Percentiles rank a stretch among this genome's conserved stretches.
phyloP scores from a whole-genome alignment of 2,797 vertebrate genomes.

The Pogonophryne albipinna region DNA sequence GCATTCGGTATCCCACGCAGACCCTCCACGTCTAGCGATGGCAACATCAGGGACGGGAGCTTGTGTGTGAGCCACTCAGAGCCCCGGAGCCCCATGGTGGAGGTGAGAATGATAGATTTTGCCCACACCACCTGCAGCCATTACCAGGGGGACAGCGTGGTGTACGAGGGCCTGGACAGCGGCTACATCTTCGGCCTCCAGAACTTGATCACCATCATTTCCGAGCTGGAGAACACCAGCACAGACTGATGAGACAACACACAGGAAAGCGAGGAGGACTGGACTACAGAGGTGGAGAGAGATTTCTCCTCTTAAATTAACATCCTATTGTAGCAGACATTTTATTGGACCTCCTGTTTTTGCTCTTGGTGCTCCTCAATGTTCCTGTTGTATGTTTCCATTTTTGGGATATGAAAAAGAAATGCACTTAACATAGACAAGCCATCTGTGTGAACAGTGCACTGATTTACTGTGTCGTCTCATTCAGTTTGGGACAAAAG shows the following conservation, averaged over 20 bases:
- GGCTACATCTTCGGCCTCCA: slow-evolving; percentile 98
- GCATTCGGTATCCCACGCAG: slow-evolving; percentile 76
- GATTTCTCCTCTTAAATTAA: slow-evolving; percentile 25
- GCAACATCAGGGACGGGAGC: slow-evolving; percentile 62
- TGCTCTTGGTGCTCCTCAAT: slow-evolving; percentile 63
- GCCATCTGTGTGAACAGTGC: slow-evolving; percentile 59
- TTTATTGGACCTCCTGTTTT: slow-evolving; percentile 50
- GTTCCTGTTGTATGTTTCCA: slow-evolving; percentile 46
- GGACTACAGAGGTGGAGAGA: slow-evolving; percentile 25
- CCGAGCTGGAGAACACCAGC: slow-evolving; percentile 95
- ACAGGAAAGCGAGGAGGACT: slow-evolving; percentile 24
- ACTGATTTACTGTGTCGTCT: slow-evolving; percentile 62
- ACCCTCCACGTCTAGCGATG: slow-evolving; percentile 57
- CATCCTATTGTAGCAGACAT: slow-evolving; percentile 45
- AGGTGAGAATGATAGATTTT: slow-evolving; percentile 99
- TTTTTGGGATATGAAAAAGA: slow-evolving; percentile 51
- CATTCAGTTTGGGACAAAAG: slow-evolving; percentile 41
- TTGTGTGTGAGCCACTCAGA: slow-evolving; percentile 46
- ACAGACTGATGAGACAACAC: slow-evolving; percentile 84
- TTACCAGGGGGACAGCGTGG: slow-evolving; percentile 93
- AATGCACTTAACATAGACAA: slow-evolving; percentile 46
- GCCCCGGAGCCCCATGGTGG: slow-evolving; percentile 82
- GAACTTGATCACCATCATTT: slow-evolving; percentile 98
- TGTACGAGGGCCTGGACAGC: slow-evolving; percentile 96
- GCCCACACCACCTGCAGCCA: slow-evolving; percentile 97